Evolutionary conservation across 2,888 invertebrate genomes (phyloP).

Genomic region (Drosophila gaucha): DNA sequence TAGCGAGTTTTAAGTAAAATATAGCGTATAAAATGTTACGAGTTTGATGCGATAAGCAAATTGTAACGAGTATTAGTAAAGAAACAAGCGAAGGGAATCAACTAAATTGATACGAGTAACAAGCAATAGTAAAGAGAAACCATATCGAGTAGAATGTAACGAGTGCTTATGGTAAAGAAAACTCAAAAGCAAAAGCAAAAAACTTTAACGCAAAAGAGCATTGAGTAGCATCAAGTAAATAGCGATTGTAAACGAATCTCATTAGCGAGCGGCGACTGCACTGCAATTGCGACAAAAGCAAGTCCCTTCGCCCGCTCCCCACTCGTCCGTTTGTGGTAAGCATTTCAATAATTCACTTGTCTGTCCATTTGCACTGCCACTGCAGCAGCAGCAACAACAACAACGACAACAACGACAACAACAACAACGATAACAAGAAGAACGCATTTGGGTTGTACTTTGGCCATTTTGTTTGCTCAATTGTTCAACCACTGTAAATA

Average conservation of each 20-base stretch:
- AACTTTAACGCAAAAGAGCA: no score
- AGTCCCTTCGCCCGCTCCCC: neutral
- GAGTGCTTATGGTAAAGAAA: no score
- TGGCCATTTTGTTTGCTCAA: conserved; percentile 57
- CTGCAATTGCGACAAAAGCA: neutral
- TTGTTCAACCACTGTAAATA: conserved; percentile 71
- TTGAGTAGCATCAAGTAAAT: no score
- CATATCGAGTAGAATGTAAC: no score
- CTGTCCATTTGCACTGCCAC: conserved; percentile 35
- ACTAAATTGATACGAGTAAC: no score
- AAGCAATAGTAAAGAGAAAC: no score
- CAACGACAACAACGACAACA: conserved; percentile 3
- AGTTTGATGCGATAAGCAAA: no score
- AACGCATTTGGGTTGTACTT: conserved; percentile 36
- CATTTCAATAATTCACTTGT: conserved; percentile 53
- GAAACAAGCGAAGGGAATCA: no score
- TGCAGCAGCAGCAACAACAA: conserved; percentile 1
- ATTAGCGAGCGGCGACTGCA: conserved; percentile 2
- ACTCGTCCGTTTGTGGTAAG: conserved; percentile 14
- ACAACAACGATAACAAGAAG: neutral
- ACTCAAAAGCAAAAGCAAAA: no score
- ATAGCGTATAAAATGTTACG: no score
- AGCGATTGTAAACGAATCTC: neutral
- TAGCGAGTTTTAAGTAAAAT: no score
- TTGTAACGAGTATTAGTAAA: no score